Evolutionary conservation across 2,888 invertebrate species (phyloP).

Genomic region (Drosophila paranaensis): DNA sequence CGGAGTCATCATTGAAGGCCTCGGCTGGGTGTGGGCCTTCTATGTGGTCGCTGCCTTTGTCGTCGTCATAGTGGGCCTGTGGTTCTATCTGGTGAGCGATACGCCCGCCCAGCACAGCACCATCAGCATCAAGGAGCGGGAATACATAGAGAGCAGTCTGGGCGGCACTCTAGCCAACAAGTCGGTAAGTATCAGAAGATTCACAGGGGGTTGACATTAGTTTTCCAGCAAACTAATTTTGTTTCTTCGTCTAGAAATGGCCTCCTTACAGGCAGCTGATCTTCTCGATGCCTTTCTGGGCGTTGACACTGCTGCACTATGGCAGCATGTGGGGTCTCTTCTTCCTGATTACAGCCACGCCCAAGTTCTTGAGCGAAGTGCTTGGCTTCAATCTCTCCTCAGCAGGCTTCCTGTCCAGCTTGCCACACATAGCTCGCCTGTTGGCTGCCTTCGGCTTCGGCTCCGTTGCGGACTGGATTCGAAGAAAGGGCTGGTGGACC

Average conservation of each 20-base stretch:
- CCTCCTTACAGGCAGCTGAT: conserved; percentile 88
- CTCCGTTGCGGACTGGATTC: conserved; percentile 88
- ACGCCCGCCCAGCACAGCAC: conserved; percentile 88
- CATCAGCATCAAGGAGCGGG: conserved; percentile 87
- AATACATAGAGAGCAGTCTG: conserved; percentile 87
- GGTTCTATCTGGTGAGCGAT: conserved; percentile 88
- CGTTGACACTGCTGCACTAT: conserved; percentile 88
- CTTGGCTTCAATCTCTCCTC: conserved; percentile 90
- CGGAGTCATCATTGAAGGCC: conserved; percentile 87
- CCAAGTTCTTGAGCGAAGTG: conserved; percentile 90
- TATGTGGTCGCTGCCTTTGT: conserved; percentile 87
- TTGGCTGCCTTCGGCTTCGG: conserved; percentile 90
- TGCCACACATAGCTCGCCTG: conserved; percentile 90
- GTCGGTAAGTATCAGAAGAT: conserved; percentile 85
- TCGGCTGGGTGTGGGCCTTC: conserved; percentile 89
- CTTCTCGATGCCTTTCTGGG: conserved; percentile 89
- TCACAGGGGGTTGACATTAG: too few species aligned
- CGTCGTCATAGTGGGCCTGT: conserved; percentile 86
- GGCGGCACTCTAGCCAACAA: conserved; percentile 87
- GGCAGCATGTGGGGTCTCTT: conserved; percentile 92
- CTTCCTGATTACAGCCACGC: conserved; percentile 91
- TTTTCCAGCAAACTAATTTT: too few species aligned
- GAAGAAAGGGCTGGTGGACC: conserved; percentile 84
- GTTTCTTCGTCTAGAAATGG: conserved; percentile 85
- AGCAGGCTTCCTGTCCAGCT: conserved; percentile 89